Conservation (phyloP, 2,888 invertebrate genomes). For the Bhutanitis thaidina region DNA sequence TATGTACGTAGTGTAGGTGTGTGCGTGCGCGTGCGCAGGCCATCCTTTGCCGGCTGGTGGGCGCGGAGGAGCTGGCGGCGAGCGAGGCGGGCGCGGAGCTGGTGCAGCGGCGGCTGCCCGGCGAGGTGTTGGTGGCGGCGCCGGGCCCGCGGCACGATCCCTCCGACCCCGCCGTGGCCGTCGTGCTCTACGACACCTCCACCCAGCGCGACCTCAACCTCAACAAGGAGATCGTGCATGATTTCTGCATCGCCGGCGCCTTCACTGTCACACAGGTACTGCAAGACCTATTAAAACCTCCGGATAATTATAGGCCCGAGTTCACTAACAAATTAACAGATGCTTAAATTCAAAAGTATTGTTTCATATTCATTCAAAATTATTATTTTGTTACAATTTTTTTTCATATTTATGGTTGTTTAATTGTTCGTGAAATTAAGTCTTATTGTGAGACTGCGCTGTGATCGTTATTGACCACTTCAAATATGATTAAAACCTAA, state of each 20-base stretch:
- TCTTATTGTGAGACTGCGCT: too few relatives aligned
- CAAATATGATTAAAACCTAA: too few relatives aligned
- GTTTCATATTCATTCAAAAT: too few relatives aligned
- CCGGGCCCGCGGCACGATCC: slow-evolving; percentile 64
- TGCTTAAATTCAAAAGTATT: too few relatives aligned
- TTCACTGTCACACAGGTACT: slow-evolving; percentile 58
- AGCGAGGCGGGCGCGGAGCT: slow-evolving; percentile 48
- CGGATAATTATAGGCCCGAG: too few relatives aligned
- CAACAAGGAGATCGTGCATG: slow-evolving; percentile 79
- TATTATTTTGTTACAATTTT: too few relatives aligned
- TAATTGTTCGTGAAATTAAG: too few relatives aligned
- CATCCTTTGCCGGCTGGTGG: slow-evolving; percentile 83
- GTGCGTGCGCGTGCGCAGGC: slow-evolving; percentile 62
- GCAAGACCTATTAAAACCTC: too few relatives aligned
- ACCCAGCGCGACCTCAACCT: slow-evolving; percentile 82
- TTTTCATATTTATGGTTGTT: too few relatives aligned
- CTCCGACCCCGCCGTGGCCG: slow-evolving; percentile 71
- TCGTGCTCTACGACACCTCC: slow-evolving; percentile 83
- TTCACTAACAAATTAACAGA: too few relatives aligned
- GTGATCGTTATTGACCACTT: too few relatives aligned
- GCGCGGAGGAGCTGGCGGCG: slow-evolving; percentile 82
- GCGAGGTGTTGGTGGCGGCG: slow-evolving; percentile 79
- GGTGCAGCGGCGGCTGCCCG: slow-evolving; percentile 61
- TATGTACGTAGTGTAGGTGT: too few relatives aligned
- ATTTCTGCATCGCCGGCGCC: slow-evolving; percentile 65